phyloP scores from a whole-genome alignment of 2,797 vertebrate genomes.

The Arrhamphus sclerolepis region DNA sequence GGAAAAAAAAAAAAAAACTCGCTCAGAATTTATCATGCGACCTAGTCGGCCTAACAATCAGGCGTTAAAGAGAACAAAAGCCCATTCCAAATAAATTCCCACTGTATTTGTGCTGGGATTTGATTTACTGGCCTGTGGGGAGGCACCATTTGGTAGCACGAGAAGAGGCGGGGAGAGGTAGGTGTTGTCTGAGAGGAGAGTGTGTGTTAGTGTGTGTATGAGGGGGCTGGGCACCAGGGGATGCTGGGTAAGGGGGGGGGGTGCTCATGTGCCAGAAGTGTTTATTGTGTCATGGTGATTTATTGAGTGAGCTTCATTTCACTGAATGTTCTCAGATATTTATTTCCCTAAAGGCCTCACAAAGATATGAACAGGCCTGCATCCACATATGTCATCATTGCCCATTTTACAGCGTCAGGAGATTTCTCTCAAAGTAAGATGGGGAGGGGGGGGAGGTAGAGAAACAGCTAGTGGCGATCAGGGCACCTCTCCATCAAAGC shows the following conservation, averaged over 20 bases:
- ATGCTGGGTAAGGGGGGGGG: conserved; percentile 79
- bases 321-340: conserved; percentile 99
- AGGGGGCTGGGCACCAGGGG: conserved; percentile 76
- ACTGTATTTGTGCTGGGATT: conserved; percentile 98
- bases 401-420: conserved; percentile 99
- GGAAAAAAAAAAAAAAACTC: conserved; percentile 69
- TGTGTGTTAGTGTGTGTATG: conserved; percentile 36
- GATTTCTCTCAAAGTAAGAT: conserved; percentile 89
- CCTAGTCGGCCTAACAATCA: conserved; percentile 95
- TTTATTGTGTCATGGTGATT: conserved; percentile 99
- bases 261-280: conserved; percentile 99
- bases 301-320: conserved; percentile 99
- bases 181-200: conserved; percentile 90
- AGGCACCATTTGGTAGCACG: conserved; percentile 99
- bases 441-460: conserved; percentile 51
- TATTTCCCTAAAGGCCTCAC: conserved; percentile 99
- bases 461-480: conserved; percentile 82
- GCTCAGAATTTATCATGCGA: conserved; percentile 91
- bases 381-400: conserved; percentile 99
- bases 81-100: conserved; percentile 99
- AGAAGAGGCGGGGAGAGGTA: conserved; percentile 92
- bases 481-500: conserved; percentile 84
- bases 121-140: conserved; percentile 99
- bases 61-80: conserved; percentile 98
- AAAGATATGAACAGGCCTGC: conserved; percentile 99